phyloP scores from a whole-genome alignment of 2,797 vertebrate genomes.

The Podarcis lilfordi region DNA sequence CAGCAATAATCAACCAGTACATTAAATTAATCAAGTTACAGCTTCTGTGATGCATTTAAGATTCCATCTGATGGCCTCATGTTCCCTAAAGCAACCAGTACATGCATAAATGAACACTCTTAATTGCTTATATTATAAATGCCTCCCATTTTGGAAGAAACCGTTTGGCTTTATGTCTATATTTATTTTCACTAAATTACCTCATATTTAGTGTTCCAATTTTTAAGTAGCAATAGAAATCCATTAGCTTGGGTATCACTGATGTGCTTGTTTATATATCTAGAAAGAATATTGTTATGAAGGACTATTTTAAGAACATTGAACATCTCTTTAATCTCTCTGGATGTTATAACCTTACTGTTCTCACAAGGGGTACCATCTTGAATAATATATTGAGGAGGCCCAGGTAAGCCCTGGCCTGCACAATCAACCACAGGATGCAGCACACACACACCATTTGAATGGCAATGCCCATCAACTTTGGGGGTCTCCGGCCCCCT shows the following conservation, averaged over 20 bases:
- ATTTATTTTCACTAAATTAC: slow-evolving; percentile 44
- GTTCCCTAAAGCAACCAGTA: slow-evolving; percentile 52
- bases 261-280: slow-evolving; percentile 52
- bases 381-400: too few species aligned
- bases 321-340: slow-evolving; percentile 31
- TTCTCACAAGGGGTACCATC: not conserved
- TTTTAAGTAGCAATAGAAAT: slow-evolving; percentile 50
- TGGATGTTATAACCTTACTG: not conserved
- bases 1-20: slow-evolving; percentile 35
- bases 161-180: slow-evolving; percentile 50
- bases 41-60: not conserved
- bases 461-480: too few species aligned
- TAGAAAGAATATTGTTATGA: not conserved
- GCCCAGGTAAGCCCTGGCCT: too few species aligned
- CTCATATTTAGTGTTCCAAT: slow-evolving; percentile 52
- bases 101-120: slow-evolving; percentile 21
- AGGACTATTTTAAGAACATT: slow-evolving; percentile 46
- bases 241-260: slow-evolving; percentile 46
- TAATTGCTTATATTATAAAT: slow-evolving; percentile 52
- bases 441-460: too few species aligned
- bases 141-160: slow-evolving; percentile 49
- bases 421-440: too few species aligned
- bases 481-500: too few species aligned
- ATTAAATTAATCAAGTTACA: slow-evolving; percentile 28
- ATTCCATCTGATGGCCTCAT: slow-evolving; percentile 29